phyloP scores from a whole-genome alignment of 2,113 vertebrate species.

The Anarrhichthys ocellatus region DNA sequence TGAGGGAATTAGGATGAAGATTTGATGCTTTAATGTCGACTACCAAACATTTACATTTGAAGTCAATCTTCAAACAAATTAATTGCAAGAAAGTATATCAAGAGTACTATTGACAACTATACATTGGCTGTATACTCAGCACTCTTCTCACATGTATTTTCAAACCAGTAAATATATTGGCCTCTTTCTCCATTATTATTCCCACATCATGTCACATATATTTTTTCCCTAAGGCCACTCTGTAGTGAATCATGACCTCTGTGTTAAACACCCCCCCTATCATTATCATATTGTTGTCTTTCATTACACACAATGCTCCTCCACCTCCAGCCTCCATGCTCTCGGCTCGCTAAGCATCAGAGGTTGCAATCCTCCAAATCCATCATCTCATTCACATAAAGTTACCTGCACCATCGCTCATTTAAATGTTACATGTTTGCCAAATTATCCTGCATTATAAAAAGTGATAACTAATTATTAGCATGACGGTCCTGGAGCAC shows the following conservation, averaged over 20 bases:
- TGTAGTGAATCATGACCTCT: neutral
- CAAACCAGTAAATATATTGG: neutral
- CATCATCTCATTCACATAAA: neutral
- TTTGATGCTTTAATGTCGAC: neutral
- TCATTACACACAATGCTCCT: neutral
- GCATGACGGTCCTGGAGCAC: neutral
- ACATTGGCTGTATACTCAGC: neutral
- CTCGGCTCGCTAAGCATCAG: neutral
- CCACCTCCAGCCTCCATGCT: neutral
- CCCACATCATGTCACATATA: neutral
- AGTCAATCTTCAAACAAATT: neutral
- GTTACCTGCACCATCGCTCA: neutral
- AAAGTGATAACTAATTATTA: neutral
- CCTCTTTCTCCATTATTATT: neutral
- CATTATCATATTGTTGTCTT: neutral
- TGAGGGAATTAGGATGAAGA: neutral
- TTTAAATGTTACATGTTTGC: neutral
- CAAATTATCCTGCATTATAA: neutral
- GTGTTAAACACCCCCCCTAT: neutral
- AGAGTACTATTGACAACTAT: neutral
- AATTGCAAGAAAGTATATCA: neutral
- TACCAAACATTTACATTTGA: neutral
- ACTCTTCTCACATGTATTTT: neutral
- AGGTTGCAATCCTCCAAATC: neutral
- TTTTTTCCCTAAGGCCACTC: neutral